phyloP scores from a whole-genome alignment of 1,140 invertebrate species.

The Ephestia elutella region DNA sequence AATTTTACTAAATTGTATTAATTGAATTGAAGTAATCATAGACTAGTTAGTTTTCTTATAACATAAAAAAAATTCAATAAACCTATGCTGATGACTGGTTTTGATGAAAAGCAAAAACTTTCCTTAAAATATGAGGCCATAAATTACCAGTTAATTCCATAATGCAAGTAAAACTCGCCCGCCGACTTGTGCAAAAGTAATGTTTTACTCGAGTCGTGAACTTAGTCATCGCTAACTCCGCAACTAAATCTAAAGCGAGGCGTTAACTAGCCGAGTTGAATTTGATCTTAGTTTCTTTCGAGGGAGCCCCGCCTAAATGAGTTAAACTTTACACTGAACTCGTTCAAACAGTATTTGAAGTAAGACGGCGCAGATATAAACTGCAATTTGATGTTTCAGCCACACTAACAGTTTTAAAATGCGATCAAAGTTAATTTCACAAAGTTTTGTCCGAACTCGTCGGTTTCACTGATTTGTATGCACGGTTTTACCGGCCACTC shows the following conservation, averaged over 20 bases:
- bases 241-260: neutral
- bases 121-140: neutral
- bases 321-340: constrained; percentile 19
- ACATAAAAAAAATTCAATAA: no score
- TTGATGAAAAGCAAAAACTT: neutral
- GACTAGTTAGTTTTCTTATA: no score
- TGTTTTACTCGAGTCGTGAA: constrained; percentile 2
- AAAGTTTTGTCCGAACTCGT: constrained; percentile 32
- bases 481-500: constrained; percentile 29
- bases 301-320: constrained; percentile 1
- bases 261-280: constrained; percentile 4
- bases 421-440: constrained; percentile 43
- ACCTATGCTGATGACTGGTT: neutral
- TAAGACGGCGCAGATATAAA: constrained; percentile 24
- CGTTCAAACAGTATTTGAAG: constrained; percentile 20
- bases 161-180: neutral
- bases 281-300: constrained; percentile 10
- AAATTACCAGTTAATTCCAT: constrained; percentile 1
- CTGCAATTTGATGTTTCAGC: constrained; percentile 28
- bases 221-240: constrained; percentile 3
- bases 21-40: no score
- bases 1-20: neutral
- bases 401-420: constrained; percentile 34
- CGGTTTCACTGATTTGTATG: constrained; percentile 42
- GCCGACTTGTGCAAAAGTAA: neutral